Conservation (phyloP, 1,140 invertebrate species). For the Cyrtorhinus lividipennis region DNA sequence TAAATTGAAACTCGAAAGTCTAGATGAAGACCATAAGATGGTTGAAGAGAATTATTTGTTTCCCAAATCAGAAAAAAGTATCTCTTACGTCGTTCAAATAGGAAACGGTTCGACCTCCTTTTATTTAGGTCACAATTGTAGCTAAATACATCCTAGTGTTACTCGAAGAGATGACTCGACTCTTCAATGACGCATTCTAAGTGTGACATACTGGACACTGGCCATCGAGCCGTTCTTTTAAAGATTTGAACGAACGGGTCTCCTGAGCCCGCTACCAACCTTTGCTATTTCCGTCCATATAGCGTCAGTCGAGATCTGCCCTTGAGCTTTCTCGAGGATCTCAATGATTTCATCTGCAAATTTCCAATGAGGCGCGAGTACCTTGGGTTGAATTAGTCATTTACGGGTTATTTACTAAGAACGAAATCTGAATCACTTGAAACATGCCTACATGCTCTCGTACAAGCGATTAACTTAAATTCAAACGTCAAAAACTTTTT, state of each 20-base stretch:
- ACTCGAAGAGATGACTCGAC: constrained; percentile 63
- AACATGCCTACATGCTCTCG: too few relatives aligned
- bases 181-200: constrained; percentile 66
- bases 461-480: too few relatives aligned
- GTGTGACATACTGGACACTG: constrained; percentile 62
- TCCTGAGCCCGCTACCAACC: constrained; percentile 71
- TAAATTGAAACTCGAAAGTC: too few relatives aligned
- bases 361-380: not conserved
- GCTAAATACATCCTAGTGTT: constrained; percentile 59
- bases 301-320: constrained; percentile 42
- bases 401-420: too few relatives aligned
- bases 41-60: too few relatives aligned
- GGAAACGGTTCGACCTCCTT: too few relatives aligned
- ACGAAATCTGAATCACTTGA: too few relatives aligned
- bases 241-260: constrained; percentile 73
- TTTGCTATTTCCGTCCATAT: constrained; percentile 69
- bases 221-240: constrained; percentile 81
- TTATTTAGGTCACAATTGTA: constrained; percentile 47
- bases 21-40: too few relatives aligned
- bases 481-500: too few relatives aligned
- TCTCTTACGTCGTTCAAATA: too few relatives aligned
- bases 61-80: too few relatives aligned
- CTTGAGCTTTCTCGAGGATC: not conserved
- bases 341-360: not conserved
- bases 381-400: too few relatives aligned